phyloP scores from a whole-genome alignment of 2,113 vertebrate genomes.

The Fukomys damarensis region DNA sequence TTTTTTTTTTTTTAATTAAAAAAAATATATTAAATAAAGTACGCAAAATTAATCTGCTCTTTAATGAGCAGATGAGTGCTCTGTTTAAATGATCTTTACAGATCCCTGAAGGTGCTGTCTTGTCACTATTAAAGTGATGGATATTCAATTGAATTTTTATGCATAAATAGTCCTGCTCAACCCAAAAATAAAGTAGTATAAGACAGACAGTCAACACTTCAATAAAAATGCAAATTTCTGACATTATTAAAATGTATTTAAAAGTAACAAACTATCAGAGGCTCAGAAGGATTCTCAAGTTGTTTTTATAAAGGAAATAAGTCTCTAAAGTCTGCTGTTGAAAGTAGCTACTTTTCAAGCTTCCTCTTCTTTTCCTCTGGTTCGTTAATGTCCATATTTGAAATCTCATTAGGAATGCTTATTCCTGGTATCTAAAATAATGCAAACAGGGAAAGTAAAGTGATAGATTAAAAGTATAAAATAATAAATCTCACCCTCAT shows the following conservation, averaged over 20 bases:
- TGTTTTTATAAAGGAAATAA: constrained; percentile 26
- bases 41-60: constrained; percentile 62
- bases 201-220: constrained; percentile 61
- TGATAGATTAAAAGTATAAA: not conserved
- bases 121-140: constrained; percentile 70
- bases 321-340: constrained; percentile 22
- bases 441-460: not conserved
- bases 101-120: constrained; percentile 60
- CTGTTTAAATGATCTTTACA: constrained; percentile 64
- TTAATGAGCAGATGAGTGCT: constrained; percentile 60
- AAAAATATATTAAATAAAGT: constrained; percentile 67
- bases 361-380: constrained; percentile 93
- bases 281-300: constrained; percentile 30
- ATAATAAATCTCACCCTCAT: not conserved
- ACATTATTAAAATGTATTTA: constrained; percentile 79
- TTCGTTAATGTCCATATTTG: constrained; percentile 78
- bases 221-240: constrained; percentile 78
- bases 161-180: constrained; percentile 69
- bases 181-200: constrained; percentile 9
- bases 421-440: constrained; percentile 89
- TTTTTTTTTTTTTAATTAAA: too few species aligned
- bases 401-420: constrained; percentile 75
- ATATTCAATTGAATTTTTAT: constrained; percentile 72
- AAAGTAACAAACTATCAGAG: constrained; percentile 75
- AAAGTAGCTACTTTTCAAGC: constrained; percentile 85